Percentiles rank a stretch among this genome's conserved stretches.
Evolutionary conservation across 2,113 vertebrate species (phyloP).

Genomic region (Callithrix jacchus): DNA sequence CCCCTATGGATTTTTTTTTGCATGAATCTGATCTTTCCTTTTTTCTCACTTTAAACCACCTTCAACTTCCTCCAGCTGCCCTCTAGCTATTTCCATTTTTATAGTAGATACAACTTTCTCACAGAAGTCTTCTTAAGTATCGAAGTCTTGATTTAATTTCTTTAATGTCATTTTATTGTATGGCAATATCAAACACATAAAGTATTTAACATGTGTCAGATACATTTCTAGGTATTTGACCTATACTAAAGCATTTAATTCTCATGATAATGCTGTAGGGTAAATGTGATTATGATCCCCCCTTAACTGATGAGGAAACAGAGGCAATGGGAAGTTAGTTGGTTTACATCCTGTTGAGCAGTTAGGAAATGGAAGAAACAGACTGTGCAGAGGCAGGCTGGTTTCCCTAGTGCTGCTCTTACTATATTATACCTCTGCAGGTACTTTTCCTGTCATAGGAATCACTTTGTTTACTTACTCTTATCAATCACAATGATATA

Average conservation of each 20-base stretch:
- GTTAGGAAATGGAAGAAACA: background rate
- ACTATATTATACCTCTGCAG: rapidly evolving
- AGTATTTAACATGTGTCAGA: background rate
- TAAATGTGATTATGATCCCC: background rate
- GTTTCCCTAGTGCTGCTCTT: background rate
- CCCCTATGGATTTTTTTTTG: background rate
- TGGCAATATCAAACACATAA: background rate
- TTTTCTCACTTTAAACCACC: background rate
- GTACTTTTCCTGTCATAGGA: background rate
- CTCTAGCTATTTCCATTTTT: background rate
- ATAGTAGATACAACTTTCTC: background rate
- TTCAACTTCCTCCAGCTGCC: background rate
- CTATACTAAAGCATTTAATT: background rate
- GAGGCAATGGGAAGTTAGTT: background rate
- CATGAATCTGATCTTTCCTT: background rate
- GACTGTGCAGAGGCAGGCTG: background rate
- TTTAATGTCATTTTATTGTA: background rate
- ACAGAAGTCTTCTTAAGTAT: background rate
- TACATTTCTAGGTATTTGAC: background rate
- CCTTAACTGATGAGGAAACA: background rate
- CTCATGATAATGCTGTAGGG: background rate
- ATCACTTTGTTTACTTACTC: background rate
- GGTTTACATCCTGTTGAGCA: background rate
- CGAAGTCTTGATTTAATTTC: background rate
- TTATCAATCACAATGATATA: background rate